phyloP scores from a whole-genome alignment of 2,888 invertebrate genomes.

The Subacronicta megacephala region DNA sequence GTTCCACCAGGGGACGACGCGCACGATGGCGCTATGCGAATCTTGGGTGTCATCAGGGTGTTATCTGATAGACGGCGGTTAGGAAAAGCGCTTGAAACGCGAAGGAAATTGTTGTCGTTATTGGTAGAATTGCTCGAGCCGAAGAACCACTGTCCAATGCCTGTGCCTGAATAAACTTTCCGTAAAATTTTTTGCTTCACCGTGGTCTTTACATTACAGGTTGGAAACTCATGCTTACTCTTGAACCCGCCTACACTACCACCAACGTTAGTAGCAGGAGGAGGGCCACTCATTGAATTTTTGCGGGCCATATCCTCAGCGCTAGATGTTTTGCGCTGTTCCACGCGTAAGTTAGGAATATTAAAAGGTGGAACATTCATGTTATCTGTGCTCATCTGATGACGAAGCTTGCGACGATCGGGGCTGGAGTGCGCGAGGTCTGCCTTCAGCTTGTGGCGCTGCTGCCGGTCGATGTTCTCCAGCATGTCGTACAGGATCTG shows the following conservation, averaged over 20 bases:
- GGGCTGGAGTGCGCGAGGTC: constrained; percentile 94
- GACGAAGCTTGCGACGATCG: constrained; percentile 93
- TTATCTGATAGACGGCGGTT: constrained; percentile 97
- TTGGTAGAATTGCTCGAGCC: constrained; percentile 95
- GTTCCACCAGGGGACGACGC: constrained; percentile 94
- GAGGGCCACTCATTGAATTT: constrained; percentile 92
- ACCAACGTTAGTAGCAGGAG: constrained; percentile 62
- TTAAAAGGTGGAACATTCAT: constrained; percentile 95
- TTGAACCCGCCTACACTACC: constrained; percentile 73
- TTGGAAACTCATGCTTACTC: constrained; percentile 56
- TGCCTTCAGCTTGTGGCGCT: constrained; percentile 96
- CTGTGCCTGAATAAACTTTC: constrained; percentile 68
- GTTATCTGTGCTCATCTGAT: constrained; percentile 96
- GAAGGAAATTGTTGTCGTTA: constrained; percentile 94
- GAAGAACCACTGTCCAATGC: constrained; percentile 95
- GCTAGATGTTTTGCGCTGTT: constrained; percentile 96
- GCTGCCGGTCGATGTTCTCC: constrained; percentile 95
- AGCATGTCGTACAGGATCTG: constrained; percentile 97
- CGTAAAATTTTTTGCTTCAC: constrained; percentile 15
- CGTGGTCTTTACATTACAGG: constrained; percentile 29
- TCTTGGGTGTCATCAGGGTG: constrained; percentile 97
- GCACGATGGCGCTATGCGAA: constrained; percentile 96
- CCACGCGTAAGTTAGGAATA: constrained; percentile 96
- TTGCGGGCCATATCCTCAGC: constrained; percentile 97
- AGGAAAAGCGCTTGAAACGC: constrained; percentile 95